Conservation (phyloP, 2,113 vertebrate species). For the Aptenodytes forsteri region DNA sequence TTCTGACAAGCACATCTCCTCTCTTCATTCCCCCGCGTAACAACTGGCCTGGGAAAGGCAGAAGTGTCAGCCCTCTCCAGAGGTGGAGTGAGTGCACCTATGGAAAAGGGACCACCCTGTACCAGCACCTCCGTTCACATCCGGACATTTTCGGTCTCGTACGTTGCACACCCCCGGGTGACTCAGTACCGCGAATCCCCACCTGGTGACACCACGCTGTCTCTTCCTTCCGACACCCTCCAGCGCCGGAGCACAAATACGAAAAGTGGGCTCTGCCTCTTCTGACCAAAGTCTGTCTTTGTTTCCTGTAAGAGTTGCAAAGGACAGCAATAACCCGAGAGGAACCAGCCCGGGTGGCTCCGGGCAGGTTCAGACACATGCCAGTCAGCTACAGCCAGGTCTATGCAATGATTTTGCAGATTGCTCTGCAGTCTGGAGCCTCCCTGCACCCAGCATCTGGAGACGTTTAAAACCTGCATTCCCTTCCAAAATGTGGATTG, state of each 20-base stretch:
- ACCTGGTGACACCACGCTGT: neutral
- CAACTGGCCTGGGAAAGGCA: neutral
- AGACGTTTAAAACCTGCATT: no score
- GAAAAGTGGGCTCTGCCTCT: neutral
- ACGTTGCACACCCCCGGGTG: rapidly evolving
- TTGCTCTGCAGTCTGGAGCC: neutral
- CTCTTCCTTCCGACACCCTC: no score
- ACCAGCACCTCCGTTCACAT: neutral
- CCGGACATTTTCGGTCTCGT: rapidly evolving
- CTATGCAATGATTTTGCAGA: rapidly evolving
- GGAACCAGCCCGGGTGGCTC: neutral
- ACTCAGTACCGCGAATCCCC: no score
- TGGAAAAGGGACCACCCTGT: neutral
- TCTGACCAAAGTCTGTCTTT: neutral
- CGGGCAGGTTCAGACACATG: neutral
- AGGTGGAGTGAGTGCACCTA: neutral
- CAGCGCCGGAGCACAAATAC: rapidly evolving
- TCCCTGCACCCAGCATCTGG: no score
- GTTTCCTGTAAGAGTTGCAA: no score
- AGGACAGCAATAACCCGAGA: no score
- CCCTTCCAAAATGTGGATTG: neutral
- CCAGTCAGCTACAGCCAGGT: neutral
- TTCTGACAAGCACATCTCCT: neutral
- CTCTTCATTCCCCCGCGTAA: neutral
- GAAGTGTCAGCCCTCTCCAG: neutral